A percentile compares a stretch with the other conserved stretches of the same genome.
phyloP scores from a whole-genome alignment of 2,113 vertebrate genomes.

The Ptyas mucosa region DNA sequence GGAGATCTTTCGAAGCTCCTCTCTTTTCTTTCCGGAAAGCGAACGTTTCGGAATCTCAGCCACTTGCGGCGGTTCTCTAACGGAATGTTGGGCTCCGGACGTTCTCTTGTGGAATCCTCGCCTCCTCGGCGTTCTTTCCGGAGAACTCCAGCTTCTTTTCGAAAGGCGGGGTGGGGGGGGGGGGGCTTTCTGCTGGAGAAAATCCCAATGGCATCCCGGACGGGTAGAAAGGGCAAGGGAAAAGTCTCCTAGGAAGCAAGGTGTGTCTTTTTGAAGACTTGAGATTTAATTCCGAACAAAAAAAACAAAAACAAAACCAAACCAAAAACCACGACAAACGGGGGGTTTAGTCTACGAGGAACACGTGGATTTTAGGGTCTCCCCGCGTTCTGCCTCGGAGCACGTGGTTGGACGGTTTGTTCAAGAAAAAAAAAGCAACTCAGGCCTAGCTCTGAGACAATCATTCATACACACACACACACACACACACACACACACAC shows the following conservation, averaged over 20 bases:
- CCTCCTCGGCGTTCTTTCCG: neutral
- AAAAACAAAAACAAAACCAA: too few relatives aligned
- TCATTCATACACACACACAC: neutral
- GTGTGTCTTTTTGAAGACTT: too few relatives aligned
- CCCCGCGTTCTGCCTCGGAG: neutral
- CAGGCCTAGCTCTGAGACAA: neutral
- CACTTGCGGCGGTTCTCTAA: neutral
- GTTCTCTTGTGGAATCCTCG: neutral
- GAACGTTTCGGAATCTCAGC: neutral
- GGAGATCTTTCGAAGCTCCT: neutral
- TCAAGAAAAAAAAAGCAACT: neutral
- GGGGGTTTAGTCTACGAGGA: neutral
- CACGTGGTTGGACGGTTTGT: neutral
- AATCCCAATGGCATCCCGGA: neutral
- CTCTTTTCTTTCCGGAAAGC: conserved; percentile 31
- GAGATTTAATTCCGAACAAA: neutral
- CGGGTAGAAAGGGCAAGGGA: too few relatives aligned
- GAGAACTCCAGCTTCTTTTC: too few relatives aligned
- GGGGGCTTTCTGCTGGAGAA: neutral
- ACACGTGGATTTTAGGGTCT: neutral
- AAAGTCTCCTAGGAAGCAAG: too few relatives aligned
- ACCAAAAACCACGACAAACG: too few relatives aligned
- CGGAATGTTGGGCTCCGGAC: neutral
- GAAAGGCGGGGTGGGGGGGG: too few relatives aligned
- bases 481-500: too few relatives aligned